Base-by-base conservation (phyloP, 2,113 vertebrate species). In the Zosterops japonicus region DNA sequence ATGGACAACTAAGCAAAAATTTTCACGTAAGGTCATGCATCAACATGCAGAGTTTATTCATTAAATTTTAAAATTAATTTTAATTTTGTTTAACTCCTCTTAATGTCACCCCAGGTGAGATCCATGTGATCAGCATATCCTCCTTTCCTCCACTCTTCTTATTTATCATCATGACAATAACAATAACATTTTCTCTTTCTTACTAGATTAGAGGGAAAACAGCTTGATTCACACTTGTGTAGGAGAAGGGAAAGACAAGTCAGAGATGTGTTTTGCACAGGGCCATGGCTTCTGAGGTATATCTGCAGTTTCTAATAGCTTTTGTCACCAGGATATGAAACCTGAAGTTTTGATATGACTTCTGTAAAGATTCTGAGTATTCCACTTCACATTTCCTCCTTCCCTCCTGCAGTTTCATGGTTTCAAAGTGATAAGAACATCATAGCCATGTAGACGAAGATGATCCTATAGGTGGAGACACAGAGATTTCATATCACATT, bases 121-220 rank as follows among this genome's bases (percentile, higher is more conserved):
- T 74, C 78, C 23, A 57, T 39, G 41, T 80, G 50, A 95, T 91
- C 78, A 76, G 78, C 63, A 63, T 28, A 83, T 91, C 61, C 60
- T 90, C 35, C 69, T 94, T 87, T 92, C 56, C 90, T 93, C 89
- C 18, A 52, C 20, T 93, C 23, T 78, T 67, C 70, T 86, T 93
- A 92, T 85, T 96, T 67, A 93, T 89, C 77, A 71, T 67, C 61
- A 71, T 72, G 67, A 79, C 31, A 83, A 97, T 96, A 93, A 72
- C 65, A 79, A 79, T 93, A 94, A 86, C 59, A 81, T 83, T 94
- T 91, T 88, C 28, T 83, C 70, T 91, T 93, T 71, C 71, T 35
- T 77, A 63, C 22, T 50, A 13, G 42, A 65, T 87, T 91, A 80
- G 79, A 86, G 27, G 63, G 50, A 91, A 90, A 95, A 52, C 57